These are phyloP conservation scores for Myoxocephalus aenaeus DNA, from an alignment of 2,797 vertebrate species.

Conservation along the genomic window DNA sequence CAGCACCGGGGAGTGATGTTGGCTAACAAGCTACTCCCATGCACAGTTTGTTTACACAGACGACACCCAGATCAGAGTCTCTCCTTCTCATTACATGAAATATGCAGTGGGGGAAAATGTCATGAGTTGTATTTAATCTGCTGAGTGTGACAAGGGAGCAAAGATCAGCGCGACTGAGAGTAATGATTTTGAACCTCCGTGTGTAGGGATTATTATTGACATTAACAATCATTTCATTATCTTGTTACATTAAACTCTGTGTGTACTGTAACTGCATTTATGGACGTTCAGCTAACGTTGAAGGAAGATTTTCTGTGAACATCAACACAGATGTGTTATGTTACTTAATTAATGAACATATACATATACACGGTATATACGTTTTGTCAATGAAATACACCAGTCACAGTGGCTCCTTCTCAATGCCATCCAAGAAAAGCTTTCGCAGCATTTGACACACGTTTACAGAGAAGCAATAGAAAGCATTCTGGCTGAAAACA, in stretches of 20 bases:
- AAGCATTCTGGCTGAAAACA: not conserved
- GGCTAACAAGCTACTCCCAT: slow-evolving; percentile 71
- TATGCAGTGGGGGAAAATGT: slow-evolving; percentile 76
- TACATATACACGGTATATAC: too few relatives aligned
- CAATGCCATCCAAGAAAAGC: too few relatives aligned
- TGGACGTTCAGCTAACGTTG: not conserved
- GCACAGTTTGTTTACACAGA: slow-evolving; percentile 76
- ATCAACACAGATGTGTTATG: too few relatives aligned
- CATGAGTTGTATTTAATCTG: slow-evolving; percentile 67
- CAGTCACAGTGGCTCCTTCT: too few relatives aligned
- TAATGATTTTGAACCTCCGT: slow-evolving; percentile 42
- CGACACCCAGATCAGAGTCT: slow-evolving; percentile 76
- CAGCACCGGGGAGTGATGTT: slow-evolving; percentile 68
- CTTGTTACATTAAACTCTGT: slow-evolving; percentile 31
- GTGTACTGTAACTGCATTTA: not conserved
- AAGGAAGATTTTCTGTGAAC: not conserved
- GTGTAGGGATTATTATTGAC: slow-evolving; percentile 53
- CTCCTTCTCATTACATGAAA: slow-evolving; percentile 75
- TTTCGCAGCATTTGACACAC: too few relatives aligned
- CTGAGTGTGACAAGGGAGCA: slow-evolving; percentile 59
- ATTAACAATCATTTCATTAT: slow-evolving; percentile 46
- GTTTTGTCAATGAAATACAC: too few relatives aligned
- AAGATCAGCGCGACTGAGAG: slow-evolving; percentile 52
- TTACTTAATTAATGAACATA: too few relatives aligned
- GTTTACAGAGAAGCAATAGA: not conserved